Evolutionary conservation across 2,113 vertebrate species (phyloP).

Genomic region (Thymallus thymallus): DNA sequence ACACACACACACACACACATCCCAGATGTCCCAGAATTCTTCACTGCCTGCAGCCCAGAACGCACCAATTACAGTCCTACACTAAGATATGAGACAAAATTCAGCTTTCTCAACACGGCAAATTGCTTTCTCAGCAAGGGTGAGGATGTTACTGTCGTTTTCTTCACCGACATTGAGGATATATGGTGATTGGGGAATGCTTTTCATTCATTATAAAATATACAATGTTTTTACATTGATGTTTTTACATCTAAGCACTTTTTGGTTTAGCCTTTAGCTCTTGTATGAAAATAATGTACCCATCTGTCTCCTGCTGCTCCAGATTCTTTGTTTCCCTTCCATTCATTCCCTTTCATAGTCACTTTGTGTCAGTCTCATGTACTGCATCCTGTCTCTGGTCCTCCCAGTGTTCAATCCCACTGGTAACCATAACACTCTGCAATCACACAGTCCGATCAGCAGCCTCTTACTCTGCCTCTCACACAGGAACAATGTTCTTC

Average conservation of each 20-base stretch:
- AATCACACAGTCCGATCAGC: background rate
- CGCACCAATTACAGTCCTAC: constrained; percentile 1
- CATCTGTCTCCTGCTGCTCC: too few relatives aligned
- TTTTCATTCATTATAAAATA: background rate
- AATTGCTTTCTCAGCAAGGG: background rate
- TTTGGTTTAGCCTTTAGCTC: too few relatives aligned
- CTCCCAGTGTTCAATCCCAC: background rate
- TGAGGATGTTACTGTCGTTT: too few relatives aligned
- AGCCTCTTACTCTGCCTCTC: background rate
- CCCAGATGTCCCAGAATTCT: background rate
- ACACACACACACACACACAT: background rate
- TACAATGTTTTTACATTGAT: background rate
- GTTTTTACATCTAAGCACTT: background rate
- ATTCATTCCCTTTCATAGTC: too few relatives aligned
- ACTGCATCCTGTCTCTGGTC: background rate
- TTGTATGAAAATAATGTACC: too few relatives aligned
- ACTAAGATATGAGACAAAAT: background rate
- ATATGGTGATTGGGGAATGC: too few relatives aligned
- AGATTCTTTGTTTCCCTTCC: too few relatives aligned
- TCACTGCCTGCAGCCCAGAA: constrained; percentile 23
- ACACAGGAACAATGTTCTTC: background rate
- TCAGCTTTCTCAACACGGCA: background rate
- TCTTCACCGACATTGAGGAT: too few relatives aligned
- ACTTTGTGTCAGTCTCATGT: too few relatives aligned
- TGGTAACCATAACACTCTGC: background rate